A percentile compares a stretch with the other conserved stretches of the same genome.
Conservation (phyloP, 2,888 invertebrate genomes). For the Brenthis daphne region DNA sequence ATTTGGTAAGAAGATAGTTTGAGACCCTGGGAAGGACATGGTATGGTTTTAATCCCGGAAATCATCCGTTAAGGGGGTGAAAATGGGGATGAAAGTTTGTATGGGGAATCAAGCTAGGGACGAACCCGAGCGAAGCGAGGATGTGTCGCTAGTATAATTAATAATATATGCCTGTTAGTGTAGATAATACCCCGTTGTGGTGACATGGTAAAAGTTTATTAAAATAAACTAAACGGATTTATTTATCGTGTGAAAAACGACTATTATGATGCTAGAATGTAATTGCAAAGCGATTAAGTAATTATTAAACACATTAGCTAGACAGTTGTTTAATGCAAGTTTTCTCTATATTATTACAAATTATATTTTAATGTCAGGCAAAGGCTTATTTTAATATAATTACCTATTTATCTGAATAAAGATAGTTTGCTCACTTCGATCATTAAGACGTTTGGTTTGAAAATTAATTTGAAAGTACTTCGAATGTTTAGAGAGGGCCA, state of each 20-base stretch:
- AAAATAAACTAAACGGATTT: not conserved
- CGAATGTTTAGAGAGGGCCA: no score
- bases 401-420: not conserved
- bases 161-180: not conserved
- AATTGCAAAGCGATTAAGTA: conserved; percentile 19
- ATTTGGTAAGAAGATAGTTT: no score
- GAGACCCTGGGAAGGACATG: no score
- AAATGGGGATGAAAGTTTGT: no score
- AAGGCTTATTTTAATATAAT: not conserved
- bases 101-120: no score
- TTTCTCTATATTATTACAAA: conserved; percentile 20
- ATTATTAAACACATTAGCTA: conserved; percentile 17
- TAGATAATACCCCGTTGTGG: not conserved
- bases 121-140: no score
- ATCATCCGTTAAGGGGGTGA: no score
- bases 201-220: conserved; percentile 6
- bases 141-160: no score
- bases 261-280: conserved; percentile 9
- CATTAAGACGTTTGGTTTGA: no score
- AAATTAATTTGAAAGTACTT: no score
- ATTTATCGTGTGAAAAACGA: conserved; percentile 18
- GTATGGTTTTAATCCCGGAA: no score
- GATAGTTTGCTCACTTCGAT: no score
- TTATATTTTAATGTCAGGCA: not conserved
- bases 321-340: conserved; percentile 16